These are phyloP conservation scores for Pomacea canaliculata DNA, from an alignment of 2,888 invertebrate species.

Conservation along the genomic window DNA sequence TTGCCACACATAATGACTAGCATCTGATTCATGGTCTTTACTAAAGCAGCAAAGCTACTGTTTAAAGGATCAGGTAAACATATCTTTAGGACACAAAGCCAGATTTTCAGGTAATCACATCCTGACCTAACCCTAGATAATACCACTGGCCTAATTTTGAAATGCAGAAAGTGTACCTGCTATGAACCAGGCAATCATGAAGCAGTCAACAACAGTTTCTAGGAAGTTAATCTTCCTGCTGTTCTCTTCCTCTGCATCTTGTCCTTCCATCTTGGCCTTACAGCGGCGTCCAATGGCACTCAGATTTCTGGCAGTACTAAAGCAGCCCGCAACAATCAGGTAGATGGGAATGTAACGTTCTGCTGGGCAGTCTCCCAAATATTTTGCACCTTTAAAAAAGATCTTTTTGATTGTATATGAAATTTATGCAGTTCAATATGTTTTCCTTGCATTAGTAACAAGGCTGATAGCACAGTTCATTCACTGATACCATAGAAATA, in stretches of 20 bases:
- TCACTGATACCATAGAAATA: background rate
- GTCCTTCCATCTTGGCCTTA: constrained; percentile 72
- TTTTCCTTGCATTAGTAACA: background rate
- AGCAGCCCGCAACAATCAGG: constrained; percentile 77
- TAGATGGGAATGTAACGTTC: constrained; percentile 80
- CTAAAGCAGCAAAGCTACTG: too few relatives aligned
- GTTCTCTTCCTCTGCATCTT: constrained; percentile 48
- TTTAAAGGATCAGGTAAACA: too few relatives aligned
- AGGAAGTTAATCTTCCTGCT: constrained; percentile 57
- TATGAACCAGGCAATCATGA: constrained; percentile 80
- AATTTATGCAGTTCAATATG: background rate
- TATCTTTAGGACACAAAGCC: too few relatives aligned
- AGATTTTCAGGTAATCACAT: too few relatives aligned
- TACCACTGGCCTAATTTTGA: too few relatives aligned
- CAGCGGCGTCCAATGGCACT: constrained; percentile 75
- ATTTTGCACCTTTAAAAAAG: constrained; percentile 71
- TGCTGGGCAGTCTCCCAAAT: constrained; percentile 77
- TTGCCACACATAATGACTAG: too few relatives aligned
- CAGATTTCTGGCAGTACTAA: constrained; percentile 77
- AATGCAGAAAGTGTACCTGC: constrained; percentile 72
- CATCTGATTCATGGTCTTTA: too few relatives aligned
- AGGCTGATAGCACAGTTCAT: background rate
- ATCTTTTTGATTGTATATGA: background rate
- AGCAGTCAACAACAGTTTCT: constrained; percentile 66
- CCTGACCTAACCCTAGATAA: too few relatives aligned